Evolutionary conservation across 2,888 invertebrate genomes (phyloP), one percentile per base, ranked within the genome.

Genomic region (Charanyca ferruginea): DNA sequence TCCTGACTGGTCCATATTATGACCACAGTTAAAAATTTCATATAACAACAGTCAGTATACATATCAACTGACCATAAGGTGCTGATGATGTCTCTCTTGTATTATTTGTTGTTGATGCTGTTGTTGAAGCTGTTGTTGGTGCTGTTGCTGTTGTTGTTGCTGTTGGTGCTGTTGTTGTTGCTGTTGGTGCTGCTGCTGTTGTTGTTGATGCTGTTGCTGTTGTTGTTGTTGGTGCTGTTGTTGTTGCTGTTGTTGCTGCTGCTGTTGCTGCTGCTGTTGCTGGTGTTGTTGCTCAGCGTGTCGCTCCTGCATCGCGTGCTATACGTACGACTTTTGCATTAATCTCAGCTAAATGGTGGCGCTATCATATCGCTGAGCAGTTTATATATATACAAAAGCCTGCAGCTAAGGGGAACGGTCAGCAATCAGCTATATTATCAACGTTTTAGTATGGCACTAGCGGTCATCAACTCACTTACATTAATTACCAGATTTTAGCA

Each of bases 21-120:
- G n/a, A n/a, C n/a, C n/a, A n/a, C n/a, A n/a, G n/a, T 16, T 38
- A 38, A 38, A 38, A 38, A 11, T 32, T 11, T 32, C 32, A 32
- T 32, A 32, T 16, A 66, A 59, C n/a, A 69, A 66, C 66, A 55
- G 67, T 38, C 68, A 67, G 60, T 38, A 41, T 35, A 58, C 9
- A 8, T 42, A 42, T 32, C 0, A 59, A 70, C 78, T 69, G 35
- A 87, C 87, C 84, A 89, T 89, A 59, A 85, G 86, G 51, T 86
- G 88, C 59, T 86, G 55, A 66, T 87, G 89, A 44, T 91, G 92
- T 67, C 89, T 80, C 38, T 90, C 91, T 69, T 91, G 91, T 79
- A 87, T 70, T 65, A 84, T 76, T 28, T 87, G 87, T 23, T 87
- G 85, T 0, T 89, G 89, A 4, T 89, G 91, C 8, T 88, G 88